A percentile compares a stretch with the other conserved stretches of the same genome.
phyloP scores from a whole-genome alignment of 2,888 invertebrate species.

The Cylindroiulus punctatus region DNA sequence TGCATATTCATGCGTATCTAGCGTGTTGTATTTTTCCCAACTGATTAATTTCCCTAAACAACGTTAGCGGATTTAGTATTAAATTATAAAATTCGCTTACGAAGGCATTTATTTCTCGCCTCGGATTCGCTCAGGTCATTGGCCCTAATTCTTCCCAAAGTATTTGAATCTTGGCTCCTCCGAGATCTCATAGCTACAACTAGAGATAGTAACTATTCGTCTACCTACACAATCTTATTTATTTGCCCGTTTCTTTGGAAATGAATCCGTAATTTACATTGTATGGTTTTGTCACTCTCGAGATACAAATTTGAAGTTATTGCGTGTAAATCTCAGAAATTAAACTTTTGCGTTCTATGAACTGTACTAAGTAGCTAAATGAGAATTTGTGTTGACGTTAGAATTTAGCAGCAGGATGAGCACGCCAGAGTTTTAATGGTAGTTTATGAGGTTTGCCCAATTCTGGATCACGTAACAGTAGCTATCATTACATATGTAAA shows the following conservation, averaged over 20 bases:
- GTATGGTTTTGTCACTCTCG: no score
- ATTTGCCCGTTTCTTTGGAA: not conserved
- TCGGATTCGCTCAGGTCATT: not conserved
- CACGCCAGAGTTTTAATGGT: no score
- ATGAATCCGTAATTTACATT: no score
- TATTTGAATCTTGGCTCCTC: not conserved
- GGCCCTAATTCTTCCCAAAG: not conserved
- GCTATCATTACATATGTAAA: no score
- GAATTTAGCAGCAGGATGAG: no score
- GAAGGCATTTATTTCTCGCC: not conserved
- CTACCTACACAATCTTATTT: not conserved
- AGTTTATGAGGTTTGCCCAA: no score
- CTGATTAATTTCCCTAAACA: conserved; percentile 47
- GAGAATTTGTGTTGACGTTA: no score
- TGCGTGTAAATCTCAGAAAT: no score
- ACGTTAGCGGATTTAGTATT: conserved; percentile 17
- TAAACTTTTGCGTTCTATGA: no score
- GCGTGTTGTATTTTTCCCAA: conserved; percentile 31
- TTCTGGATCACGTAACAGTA: no score
- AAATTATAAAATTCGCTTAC: conserved; percentile 43
- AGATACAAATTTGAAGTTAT: no score
- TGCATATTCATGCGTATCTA: conserved; percentile 27
- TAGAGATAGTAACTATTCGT: not conserved
- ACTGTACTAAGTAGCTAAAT: no score
- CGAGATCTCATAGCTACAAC: not conserved